Base-by-base conservation (phyloP, 1,140 invertebrate genomes). In the Heliothis subflexa region DNA sequence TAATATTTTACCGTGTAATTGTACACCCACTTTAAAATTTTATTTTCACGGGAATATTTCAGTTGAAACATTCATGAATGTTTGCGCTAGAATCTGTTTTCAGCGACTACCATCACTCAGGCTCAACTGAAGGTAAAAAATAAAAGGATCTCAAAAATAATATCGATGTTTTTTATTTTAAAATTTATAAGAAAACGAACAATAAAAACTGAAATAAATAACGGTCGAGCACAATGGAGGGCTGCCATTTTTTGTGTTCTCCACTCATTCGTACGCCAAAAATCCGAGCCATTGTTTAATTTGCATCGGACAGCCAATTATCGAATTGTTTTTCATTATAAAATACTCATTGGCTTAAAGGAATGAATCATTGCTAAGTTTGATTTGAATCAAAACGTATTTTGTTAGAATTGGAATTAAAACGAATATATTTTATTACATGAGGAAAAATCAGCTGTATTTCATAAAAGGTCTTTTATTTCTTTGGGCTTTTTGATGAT, bases 261-360 rank as follows among this genome's bases (percentile, higher is more conserved):
- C 50, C 52, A 59, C n/a, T 55, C 40, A 47, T 74, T 61, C 71
- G 71, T 49, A 61, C 45, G 57, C 71, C 33, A 49, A 74, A 72
- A 61, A 21, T 74, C 57, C 47, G 45, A 18, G 45, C 45, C 18
- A 61, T 74, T 74, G 57, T 74, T 61, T 74, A 74, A 59, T 55
- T 74, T 74, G 55, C 45, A 74, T 52, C 64, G 25, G 64, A 18
- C 70, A 33, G 70, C 28, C 70, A 72, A 72, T 72, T 72, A 72
- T 61, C 40, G 54, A 40, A 21, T n/a, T 25, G 55, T 74, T 61
- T 74, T 74, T 74, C 54, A 61, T 61, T 74, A 72, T 28, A 72
- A 72, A 16, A 12, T 28, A 54, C 52, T 72, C 21, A 45, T n/a
- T 64, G 70, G 28, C 25, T 14, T 47, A n/a, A 13, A 68, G n/a